Evolutionary conservation across 2,797 vertebrate species (phyloP), one percentile per base, ranked within the genome.

Genomic region (Vireo griseus): DNA sequence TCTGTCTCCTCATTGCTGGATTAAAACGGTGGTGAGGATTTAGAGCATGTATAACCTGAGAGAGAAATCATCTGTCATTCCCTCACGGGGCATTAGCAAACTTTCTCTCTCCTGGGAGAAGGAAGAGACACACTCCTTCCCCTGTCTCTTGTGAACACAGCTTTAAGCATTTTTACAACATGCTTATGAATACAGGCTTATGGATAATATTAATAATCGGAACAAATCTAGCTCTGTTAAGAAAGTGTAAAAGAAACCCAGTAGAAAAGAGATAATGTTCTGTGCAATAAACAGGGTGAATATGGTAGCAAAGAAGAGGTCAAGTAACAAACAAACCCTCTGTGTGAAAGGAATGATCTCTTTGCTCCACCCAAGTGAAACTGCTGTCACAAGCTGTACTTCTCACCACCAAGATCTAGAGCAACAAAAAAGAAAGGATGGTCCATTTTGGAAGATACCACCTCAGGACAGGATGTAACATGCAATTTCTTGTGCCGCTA

Each of bases 51-150:
- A 91, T 90, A 94, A 96, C 88, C 77, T 35, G 33, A 92, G 65
- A 92, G 83, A 92, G 68, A 92, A 96, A 91, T 94, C 68, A 94
- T 89, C 78, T 85, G 78, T 88, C 73, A 54, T 51, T 76, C 84
- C 59, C 25, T 92, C 57, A 47, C 9, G 2, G 76, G 50, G 28
- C 47, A 72, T 88, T 78, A 91, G 80, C 86, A 94, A 95, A 91
- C 52, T 81, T 83, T 51, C 35, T n/a, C 45, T 87, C 78, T 88
- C 72, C 55, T 58, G 75, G 69, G 48, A 93, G 62, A 80, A 76
- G 16, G 18, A 91, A 89, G 31, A 92, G 29, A 33, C 37, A 13
- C 40, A 80, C 16, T 83, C 28, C 42, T 76, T 86, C 28, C 51
- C 44, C 21, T 28, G 6, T 29, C 29, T 88, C 84, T 54, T 74